Conservation (phyloP, 2,888 invertebrate species). For the Eumacrocentrus americanus region DNA sequence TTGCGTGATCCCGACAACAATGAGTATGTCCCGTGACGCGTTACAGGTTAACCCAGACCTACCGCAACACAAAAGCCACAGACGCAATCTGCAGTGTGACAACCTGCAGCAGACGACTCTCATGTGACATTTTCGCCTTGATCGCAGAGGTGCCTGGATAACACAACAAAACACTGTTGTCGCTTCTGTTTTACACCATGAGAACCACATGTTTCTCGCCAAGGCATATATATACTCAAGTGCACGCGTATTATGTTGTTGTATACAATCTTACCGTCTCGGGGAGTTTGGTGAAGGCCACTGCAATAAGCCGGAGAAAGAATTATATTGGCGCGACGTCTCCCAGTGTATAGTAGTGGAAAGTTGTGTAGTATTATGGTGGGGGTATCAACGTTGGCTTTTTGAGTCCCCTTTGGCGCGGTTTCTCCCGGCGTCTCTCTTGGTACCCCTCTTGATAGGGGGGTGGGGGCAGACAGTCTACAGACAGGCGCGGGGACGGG, state of each 20-base stretch:
- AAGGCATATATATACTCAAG: background rate
- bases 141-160: background rate
- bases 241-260: conserved; percentile 1
- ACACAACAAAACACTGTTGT: background rate
- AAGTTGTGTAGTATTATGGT: conserved; percentile 1
- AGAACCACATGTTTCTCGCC: conserved; percentile 48
- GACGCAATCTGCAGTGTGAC: background rate
- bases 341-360: background rate
- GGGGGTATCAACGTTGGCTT: conserved; percentile 32
- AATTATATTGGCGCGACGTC: conserved; percentile 39
- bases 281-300: conserved; percentile 17
- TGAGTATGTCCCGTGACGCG: conserved; percentile 10
- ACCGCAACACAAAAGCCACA: conserved; percentile 4
- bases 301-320: conserved; percentile 26
- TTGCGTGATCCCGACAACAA: no score
- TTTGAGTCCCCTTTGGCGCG: conserved; percentile 23
- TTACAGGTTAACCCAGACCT: conserved; percentile 3
- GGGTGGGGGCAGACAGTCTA: conserved; percentile 34
- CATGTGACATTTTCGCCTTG: conserved; percentile 10
- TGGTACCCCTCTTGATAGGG: conserved; percentile 17
- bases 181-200: conserved; percentile 38
- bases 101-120: no score
- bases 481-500: conserved; percentile 32
- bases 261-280: background rate
- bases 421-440: conserved; percentile 28